phyloP scores from a whole-genome alignment of 2,797 vertebrate species.

The Onychomys arenicola region DNA sequence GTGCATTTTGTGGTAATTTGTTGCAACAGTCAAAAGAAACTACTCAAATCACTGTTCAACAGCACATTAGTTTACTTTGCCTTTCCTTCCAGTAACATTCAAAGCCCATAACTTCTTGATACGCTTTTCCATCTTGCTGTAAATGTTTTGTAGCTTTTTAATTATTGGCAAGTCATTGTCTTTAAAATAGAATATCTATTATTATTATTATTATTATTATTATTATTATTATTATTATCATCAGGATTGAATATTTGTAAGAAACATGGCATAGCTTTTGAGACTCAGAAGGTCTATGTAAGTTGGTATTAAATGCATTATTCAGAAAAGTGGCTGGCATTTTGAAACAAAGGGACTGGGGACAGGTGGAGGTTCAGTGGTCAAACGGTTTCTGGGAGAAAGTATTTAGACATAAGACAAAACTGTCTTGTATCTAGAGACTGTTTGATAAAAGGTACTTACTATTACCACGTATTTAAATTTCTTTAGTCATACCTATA shows the following conservation, averaged over 20 bases:
- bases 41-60: neutral
- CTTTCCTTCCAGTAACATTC: neutral
- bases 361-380: neutral
- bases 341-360: neutral
- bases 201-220: too few relatives aligned
- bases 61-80: neutral
- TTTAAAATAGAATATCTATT: neutral
- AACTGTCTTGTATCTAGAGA: neutral
- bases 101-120: neutral
- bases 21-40: neutral
- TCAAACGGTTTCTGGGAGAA: neutral
- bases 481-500: conserved; percentile 3
- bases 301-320: neutral
- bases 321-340: neutral
- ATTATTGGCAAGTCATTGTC: neutral
- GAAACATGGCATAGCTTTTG: neutral
- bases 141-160: neutral
- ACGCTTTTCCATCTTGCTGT: neutral
- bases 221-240: too few relatives aligned
- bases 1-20: neutral
- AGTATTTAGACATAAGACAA: neutral
- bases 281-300: neutral
- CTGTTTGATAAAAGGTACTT: neutral
- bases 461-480: conserved; percentile 7
- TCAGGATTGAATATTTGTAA: conserved; percentile 11